Evolutionary conservation across 2,113 vertebrate genomes (phyloP), one percentile per base, ranked within the genome.

Genomic region (Uropsilus gracilis): DNA sequence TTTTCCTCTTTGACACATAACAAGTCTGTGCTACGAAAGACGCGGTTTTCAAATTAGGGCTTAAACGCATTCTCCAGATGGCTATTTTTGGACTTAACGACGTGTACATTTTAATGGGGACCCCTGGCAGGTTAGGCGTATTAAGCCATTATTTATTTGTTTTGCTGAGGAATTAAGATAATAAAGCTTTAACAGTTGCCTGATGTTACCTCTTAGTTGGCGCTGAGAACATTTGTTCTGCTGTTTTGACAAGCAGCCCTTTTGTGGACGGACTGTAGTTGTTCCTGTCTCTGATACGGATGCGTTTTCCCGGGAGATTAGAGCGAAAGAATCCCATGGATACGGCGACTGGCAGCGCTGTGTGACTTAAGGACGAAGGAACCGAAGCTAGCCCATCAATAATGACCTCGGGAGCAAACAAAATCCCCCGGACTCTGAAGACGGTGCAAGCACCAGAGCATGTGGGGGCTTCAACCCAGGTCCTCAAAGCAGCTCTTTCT

Each of bases 251-350:
- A 22, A 22, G 64, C 26, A 61, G 2, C 12, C 18, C 94, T 11
- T 24, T 39, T 86, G 42, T 61, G 0, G 50, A 75, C 10, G 10
- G 14, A 10, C n/a, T n/a, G n/a, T n/a, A n/a, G n/a, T n/a, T n/a
- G n/a, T 75, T 96, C 34, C 22, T 90, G 90, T 95, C 94, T 39
- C n/a, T 93, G 34, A 66, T 34, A 18, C 81, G 61, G n/a, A 50
- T 75, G 22, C 17, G 22, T 80, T 91, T 95, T 57, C 68, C 46
- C 81, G 3, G 53, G 66, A 34, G 42, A 61, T 76, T 50, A 78
- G 77, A 20, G n/a, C 77, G 72, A 53, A 9, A 75, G 32, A 69
- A 59, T 69, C 30, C 39, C 50, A n/a, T 2, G 61, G 37, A 17
- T 66, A 12, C 13, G 85, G 57, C 30, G 8, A 64, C 85, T 34